Conservation (phyloP, 2,888 invertebrate genomes). For the Trissolcus japonicus region DNA sequence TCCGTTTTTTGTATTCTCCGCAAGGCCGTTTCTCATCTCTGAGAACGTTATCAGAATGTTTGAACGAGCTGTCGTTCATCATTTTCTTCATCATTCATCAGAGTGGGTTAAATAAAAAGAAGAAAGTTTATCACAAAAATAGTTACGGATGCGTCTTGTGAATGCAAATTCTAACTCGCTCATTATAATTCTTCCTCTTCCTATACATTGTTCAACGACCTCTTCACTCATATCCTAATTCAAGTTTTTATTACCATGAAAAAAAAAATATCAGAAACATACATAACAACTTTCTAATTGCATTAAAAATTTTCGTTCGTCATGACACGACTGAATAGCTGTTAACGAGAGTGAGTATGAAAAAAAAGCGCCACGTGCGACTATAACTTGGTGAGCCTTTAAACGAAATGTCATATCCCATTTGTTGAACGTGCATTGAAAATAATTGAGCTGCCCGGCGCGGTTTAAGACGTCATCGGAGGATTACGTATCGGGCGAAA, state of each 20-base stretch:
- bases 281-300: no score
- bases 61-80: conserved; percentile 29
- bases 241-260: no score
- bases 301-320: no score
- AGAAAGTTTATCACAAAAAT: conserved; percentile 3
- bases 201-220: no score
- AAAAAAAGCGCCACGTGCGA: neutral
- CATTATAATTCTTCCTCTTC: neutral
- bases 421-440: neutral
- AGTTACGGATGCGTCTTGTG: neutral
- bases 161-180: neutral
- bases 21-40: conserved; percentile 7
- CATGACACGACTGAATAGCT: conserved; percentile 15
- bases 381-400: neutral
- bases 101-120: conserved; percentile 16
- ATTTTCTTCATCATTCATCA: conserved; percentile 24
- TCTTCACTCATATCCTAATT: no score
- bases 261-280: no score
- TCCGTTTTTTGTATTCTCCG: conserved; percentile 24
- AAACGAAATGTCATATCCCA: conserved; percentile 20
- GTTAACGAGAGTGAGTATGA: conserved; percentile 31
- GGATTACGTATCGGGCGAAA: conserved; percentile 32
- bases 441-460: conserved; percentile 8
- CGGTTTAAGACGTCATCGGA: conserved; percentile 36
- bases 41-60: conserved; percentile 37